These are phyloP conservation scores for Hypotaenidia okinawae DNA, from an alignment of 2,797 vertebrate genomes.

Conservation along the genomic window DNA sequence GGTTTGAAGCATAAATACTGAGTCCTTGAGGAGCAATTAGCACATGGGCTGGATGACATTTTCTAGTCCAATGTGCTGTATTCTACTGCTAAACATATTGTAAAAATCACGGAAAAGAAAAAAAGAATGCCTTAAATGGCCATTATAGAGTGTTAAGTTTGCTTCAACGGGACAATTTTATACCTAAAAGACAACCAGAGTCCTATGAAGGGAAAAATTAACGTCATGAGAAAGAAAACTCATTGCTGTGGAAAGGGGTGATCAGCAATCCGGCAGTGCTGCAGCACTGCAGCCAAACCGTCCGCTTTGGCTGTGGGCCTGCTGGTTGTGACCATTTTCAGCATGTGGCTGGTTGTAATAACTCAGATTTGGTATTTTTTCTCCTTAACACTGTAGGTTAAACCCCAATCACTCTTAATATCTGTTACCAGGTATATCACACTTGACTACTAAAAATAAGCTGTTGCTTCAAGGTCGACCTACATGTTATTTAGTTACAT, in stretches of 20 bases:
- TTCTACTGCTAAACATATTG: neutral
- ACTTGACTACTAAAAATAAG: neutral
- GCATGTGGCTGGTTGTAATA: neutral
- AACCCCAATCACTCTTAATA: neutral
- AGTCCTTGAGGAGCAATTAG: neutral
- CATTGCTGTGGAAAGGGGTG: constrained; percentile 21
- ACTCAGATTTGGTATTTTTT: neutral
- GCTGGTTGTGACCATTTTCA: neutral
- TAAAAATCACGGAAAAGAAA: neutral
- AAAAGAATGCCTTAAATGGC: neutral
- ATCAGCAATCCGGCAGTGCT: constrained; percentile 32
- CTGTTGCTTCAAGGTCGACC: neutral
- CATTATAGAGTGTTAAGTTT: neutral
- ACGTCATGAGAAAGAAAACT: constrained; percentile 3
- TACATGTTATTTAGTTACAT: neutral
- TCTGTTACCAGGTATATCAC: neutral
- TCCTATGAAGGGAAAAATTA: constrained; percentile 32
- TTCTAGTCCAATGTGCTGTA: neutral
- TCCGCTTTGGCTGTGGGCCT: neutral
- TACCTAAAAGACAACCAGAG: constrained; percentile 23
- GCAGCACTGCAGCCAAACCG: neutral
- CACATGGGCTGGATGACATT: neutral
- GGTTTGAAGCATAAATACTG: neutral
- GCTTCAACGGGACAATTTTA: neutral
- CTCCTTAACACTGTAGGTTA: neutral